phyloP scores from a whole-genome alignment of 2,113 vertebrate genomes.

The Rattus norvegicus region DNA sequence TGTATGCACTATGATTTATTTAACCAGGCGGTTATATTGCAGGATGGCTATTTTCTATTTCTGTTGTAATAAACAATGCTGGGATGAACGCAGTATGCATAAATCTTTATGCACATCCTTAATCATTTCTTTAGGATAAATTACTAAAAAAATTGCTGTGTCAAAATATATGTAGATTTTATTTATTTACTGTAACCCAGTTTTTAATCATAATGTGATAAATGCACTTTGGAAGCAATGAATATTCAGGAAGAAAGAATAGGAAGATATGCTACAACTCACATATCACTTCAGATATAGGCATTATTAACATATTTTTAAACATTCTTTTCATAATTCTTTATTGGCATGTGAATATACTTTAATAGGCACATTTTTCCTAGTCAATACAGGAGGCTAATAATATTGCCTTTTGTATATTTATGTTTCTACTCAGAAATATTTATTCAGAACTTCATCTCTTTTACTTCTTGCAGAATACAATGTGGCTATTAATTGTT shows the following conservation, averaged over 20 bases:
- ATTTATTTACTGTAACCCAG: constrained; percentile 66
- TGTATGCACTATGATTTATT: constrained; percentile 56
- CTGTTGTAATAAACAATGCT: constrained; percentile 71
- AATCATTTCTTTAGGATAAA: constrained; percentile 77
- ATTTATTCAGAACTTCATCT: neutral
- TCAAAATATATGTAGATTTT: constrained; percentile 67
- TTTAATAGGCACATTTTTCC: neutral
- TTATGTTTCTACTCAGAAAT: neutral
- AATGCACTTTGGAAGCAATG: constrained; percentile 56
- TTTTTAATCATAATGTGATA: constrained; percentile 70
- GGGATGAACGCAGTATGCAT: constrained; percentile 60
- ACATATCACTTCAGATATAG: neutral
- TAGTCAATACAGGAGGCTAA: neutral
- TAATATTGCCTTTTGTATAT: neutral
- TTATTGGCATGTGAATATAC: neutral
- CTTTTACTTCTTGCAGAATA: neutral
- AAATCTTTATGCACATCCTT: constrained; percentile 74
- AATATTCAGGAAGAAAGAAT: neutral
- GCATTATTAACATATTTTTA: neutral
- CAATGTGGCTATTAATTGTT: neutral
- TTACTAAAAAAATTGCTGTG: constrained; percentile 74
- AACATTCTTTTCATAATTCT: neutral
- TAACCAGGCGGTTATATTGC: constrained; percentile 33
- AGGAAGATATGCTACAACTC: neutral
- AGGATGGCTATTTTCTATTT: constrained; percentile 68